A percentile compares a stretch with the other conserved stretches of the same genome.
Evolutionary conservation across 2,113 vertebrate species (phyloP).

Genomic region (cat (Felis catus)): DNA sequence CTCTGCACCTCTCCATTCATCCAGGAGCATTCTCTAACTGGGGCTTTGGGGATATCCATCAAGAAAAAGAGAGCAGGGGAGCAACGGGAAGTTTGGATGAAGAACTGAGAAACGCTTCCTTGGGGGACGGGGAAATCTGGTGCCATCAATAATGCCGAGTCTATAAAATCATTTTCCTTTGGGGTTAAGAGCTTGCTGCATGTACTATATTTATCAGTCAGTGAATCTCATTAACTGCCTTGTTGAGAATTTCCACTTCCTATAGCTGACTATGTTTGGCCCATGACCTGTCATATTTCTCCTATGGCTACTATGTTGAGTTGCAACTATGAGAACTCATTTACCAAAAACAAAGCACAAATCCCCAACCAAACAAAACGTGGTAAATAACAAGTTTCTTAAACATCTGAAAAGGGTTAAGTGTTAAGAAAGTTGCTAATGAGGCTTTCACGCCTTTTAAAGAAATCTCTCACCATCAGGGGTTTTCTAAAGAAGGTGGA

Average conservation of each 20-base stretch:
- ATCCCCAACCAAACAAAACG: not conserved
- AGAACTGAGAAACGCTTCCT: not conserved
- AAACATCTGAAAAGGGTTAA: not conserved
- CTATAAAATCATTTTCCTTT: constrained; percentile 4
- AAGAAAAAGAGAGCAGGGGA: not conserved
- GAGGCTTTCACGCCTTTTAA: not conserved
- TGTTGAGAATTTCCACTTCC: constrained; percentile 42
- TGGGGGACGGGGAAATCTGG: not conserved
- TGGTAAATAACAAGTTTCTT: not conserved
- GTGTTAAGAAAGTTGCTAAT: not conserved
- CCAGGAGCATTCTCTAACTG: not conserved
- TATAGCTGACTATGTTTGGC: not conserved
- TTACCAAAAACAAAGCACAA: constrained; percentile 16
- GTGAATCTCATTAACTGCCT: not conserved
- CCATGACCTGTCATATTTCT: not conserved
- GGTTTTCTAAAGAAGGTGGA: not conserved
- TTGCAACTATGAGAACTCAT: not conserved
- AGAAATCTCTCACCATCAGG: not conserved
- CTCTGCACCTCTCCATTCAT: not conserved
- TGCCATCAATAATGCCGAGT: not conserved
- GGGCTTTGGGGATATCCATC: not conserved
- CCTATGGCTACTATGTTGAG: not conserved
- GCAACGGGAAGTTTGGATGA: not conserved
- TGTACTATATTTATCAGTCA: not conserved
- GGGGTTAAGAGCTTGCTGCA: not conserved